Evolutionary conservation across 1,140 invertebrate species (phyloP).

Genomic region (Zeugodacus cucurbitae): DNA sequence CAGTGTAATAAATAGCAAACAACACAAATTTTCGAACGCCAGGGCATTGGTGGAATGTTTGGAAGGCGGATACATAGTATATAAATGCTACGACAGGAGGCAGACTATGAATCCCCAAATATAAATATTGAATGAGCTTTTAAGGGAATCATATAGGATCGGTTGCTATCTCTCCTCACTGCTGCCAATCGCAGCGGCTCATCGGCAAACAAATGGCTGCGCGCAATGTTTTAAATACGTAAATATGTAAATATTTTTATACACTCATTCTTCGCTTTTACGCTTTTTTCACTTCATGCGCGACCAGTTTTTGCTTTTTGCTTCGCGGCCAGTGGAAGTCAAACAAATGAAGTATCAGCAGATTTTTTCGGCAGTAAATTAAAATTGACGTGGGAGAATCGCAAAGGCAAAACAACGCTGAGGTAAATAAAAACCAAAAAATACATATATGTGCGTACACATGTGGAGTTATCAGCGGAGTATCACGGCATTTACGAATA

Average conservation of each 20-base stretch:
- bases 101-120: neutral
- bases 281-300: no score
- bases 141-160: neutral
- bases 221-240: neutral
- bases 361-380: constrained; percentile 12
- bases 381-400: neutral
- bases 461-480: neutral
- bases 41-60: neutral
- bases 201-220: neutral
- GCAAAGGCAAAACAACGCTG: neutral
- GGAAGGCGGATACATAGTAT: neutral
- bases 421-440: neutral
- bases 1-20: neutral
- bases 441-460: neutral
- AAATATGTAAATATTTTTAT: neutral
- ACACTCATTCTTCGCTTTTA: neutral
- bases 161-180: neutral
- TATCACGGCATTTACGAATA: neutral
- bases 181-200: neutral
- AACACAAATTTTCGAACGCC: neutral
- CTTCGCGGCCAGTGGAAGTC: neutral
- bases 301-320: neutral
- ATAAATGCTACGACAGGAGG: neutral
- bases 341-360: constrained; percentile 12
- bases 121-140: neutral